Base-by-base conservation (phyloP, 2,888 invertebrate species). In the Scrobipalpa costella region DNA sequence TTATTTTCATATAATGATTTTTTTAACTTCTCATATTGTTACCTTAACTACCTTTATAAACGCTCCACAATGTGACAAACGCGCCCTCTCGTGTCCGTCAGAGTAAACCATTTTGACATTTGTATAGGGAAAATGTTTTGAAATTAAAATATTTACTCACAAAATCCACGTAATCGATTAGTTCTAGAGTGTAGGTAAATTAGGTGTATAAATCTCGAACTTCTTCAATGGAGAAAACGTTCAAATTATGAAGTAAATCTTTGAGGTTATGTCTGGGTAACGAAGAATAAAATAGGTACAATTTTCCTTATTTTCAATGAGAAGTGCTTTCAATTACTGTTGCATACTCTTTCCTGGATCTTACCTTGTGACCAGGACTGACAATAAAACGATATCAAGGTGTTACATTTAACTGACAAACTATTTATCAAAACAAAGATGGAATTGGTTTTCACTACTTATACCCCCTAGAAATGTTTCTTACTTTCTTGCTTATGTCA, bases 31-130 rank as follows among this genome's bases (percentile, higher is more conserved):
- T 5, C 19, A 49, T 19, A 17, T 19, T 19, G 0, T 49, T 9
- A 9, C 8, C 0, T 27, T 52, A 52, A 21, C 21, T 27, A 52
- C 7, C 75, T 78, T 74, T 67, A 70, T 74, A 80, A 82, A 83
- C 69, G 66, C 63, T 61, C 21, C n/a, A 6, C 7, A 15, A n/a
- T 8, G 33, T 34, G 13, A 19, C 40, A 36, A 9, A 19, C 9
- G 63, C 67, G 76, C 76, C 76, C 73, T 74, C 77, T 80, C 70
- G 63, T 65, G 73, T 65, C 52, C 61, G 58, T 49, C 65, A 57
- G 63, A 62, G 50, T 68, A 71, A 72, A 66, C 62, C 67, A 63
- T 76, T n/a, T 68, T 84, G 82, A 83, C 80, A 75, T 71, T 76
- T 64, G 1, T 15, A 13, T 9, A 11, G 77, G 69, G 69, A 78